phyloP scores from a whole-genome alignment of 2,113 vertebrate species.

The Nannobrachium achirus region DNA sequence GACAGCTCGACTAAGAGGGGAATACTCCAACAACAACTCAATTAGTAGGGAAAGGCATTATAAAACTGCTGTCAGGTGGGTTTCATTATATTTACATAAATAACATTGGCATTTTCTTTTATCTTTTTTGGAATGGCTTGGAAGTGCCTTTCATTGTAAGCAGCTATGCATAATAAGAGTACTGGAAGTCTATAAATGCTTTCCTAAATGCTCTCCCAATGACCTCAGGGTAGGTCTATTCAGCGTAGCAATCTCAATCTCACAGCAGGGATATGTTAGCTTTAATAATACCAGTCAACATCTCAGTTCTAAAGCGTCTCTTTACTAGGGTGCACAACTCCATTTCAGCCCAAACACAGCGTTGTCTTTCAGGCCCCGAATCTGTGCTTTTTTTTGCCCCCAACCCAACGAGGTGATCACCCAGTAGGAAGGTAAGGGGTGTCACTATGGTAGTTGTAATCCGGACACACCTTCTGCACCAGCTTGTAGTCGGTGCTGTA shows the following conservation, averaged over 20 bases:
- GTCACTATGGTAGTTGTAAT: slow-evolving; percentile 99
- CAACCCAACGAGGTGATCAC: slow-evolving; percentile 70
- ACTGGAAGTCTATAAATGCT: slow-evolving; percentile 60
- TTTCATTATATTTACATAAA: slow-evolving; percentile 73
- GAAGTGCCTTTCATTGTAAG: slow-evolving; percentile 56
- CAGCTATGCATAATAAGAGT: slow-evolving; percentile 67
- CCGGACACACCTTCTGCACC: slow-evolving; percentile 99
- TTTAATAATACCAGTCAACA: slow-evolving; percentile 50
- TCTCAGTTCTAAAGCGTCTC: slow-evolving; percentile 44
- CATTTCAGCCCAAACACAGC: not conserved
- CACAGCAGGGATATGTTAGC: slow-evolving; percentile 48
- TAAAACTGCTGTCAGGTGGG: slow-evolving; percentile 60
- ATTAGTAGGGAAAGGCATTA: slow-evolving; percentile 59
- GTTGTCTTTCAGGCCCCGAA: not conserved
- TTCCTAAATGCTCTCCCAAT: slow-evolving; percentile 51
- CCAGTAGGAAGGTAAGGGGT: slow-evolving; percentile 97
- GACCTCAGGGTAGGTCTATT: slow-evolving; percentile 50
- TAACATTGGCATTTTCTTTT: slow-evolving; percentile 51
- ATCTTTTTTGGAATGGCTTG: slow-evolving; percentile 51
- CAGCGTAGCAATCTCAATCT: slow-evolving; percentile 48
- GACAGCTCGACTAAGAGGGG: slow-evolving; percentile 64
- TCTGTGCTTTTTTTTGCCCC: not conserved
- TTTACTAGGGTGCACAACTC: slow-evolving; percentile 6
- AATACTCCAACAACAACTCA: slow-evolving; percentile 63
- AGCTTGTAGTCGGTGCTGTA: slow-evolving; percentile 99